These are phyloP conservation scores for Nasonia vitripennis DNA, from an alignment of 1,140 invertebrate genomes.

Conservation along the genomic window DNA sequence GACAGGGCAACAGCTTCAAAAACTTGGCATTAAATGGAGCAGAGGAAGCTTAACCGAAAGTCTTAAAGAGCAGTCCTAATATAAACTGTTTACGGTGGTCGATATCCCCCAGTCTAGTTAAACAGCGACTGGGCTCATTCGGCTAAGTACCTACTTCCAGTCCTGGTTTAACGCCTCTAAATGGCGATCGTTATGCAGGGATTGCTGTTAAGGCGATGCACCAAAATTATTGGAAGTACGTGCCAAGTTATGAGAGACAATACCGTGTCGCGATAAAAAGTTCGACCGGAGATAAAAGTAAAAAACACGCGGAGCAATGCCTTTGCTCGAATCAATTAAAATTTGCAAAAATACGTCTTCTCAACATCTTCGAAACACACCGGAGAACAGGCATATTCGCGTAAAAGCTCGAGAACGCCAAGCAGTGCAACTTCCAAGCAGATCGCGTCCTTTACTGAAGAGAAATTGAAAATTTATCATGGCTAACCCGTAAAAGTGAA, in stretches of 20 bases:
- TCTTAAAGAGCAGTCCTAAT: constrained; percentile 23
- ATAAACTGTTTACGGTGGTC: constrained; percentile 12
- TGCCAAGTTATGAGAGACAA: neutral
- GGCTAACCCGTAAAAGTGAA: constrained; percentile 13
- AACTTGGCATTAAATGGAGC: neutral
- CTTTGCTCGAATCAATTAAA: too few relatives aligned
- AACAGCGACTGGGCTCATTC: constrained; percentile 20
- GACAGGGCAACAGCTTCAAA: neutral
- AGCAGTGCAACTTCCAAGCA: neutral
- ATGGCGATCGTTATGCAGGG: constrained; percentile 16
- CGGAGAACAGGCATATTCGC: neutral
- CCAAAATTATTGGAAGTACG: neutral
- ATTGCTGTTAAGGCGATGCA: constrained; percentile 11
- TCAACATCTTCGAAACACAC: neutral
- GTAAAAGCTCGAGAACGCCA: neutral
- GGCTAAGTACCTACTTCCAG: constrained; percentile 24
- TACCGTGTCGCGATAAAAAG: neutral
- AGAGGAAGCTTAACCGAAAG: neutral
- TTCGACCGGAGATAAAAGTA: too few relatives aligned
- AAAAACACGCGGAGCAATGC: too few relatives aligned
- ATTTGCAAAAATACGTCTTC: neutral
- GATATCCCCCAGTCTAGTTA: neutral
- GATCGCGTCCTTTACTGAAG: neutral
- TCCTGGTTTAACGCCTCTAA: constrained; percentile 35
- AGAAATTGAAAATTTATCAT: constrained; percentile 40